These are phyloP conservation scores for Atherix ibis DNA, from an alignment of 2,888 invertebrate species.

Conservation along the genomic window DNA sequence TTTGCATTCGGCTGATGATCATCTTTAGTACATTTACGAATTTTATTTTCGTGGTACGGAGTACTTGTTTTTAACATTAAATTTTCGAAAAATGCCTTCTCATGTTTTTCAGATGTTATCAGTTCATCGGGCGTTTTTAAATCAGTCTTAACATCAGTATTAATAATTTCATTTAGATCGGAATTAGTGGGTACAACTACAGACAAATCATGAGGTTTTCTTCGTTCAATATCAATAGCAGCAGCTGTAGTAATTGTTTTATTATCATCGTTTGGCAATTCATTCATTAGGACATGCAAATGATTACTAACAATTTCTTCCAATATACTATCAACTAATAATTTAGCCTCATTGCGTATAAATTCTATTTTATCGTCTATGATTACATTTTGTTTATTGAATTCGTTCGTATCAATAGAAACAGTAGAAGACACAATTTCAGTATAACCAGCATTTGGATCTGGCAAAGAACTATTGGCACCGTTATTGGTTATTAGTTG, in stretches of 20 bases:
- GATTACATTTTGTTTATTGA: slow-evolving; percentile 1
- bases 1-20: background rate
- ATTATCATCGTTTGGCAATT: background rate
- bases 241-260: background rate
- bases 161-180: background rate
- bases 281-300: background rate
- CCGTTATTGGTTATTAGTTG: slow-evolving; percentile 10
- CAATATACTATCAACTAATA: slow-evolving; percentile 14
- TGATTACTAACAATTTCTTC: slow-evolving; percentile 9
- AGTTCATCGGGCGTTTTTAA: background rate
- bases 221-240: too few relatives aligned
- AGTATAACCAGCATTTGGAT: background rate
- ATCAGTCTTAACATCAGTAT: background rate
- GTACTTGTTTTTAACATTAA: background rate
- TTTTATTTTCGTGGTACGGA: background rate
- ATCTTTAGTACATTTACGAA: background rate
- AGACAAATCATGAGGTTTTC: too few relatives aligned
- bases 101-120: background rate
- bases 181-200: too few relatives aligned
- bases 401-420: too few relatives aligned
- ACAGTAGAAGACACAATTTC: background rate
- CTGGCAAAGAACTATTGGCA: slow-evolving; percentile 6
- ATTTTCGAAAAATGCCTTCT: background rate
- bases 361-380: slow-evolving; percentile 2
- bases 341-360: slow-evolving; percentile 9